Evolutionary conservation across 2,888 invertebrate genomes (phyloP), one percentile per base, ranked within the genome.

Genomic region (Plagodis dolabraria): DNA sequence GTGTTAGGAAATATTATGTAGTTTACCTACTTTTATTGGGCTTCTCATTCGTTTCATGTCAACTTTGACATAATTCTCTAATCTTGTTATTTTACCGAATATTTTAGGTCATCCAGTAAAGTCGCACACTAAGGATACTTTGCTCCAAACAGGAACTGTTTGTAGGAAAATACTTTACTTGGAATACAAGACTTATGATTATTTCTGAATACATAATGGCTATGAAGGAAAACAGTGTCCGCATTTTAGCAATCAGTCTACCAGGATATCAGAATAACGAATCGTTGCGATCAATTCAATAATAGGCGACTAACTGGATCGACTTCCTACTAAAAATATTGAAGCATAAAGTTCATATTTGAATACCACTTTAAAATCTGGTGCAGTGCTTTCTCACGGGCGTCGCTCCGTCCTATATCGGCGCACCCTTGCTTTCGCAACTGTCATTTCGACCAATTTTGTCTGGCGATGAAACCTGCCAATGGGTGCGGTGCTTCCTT

Each of bases 401-500:
- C 62, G 70, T 60, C 68, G 66, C 67, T 62, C 57, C 64, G 69
- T 63, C 62, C 69, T 51, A 69, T 57, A 71, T 69, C 57, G 69
- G 66, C 70, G 68, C 77, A 75, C 79, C 80, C 78, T 66, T 72
- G 61, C 62, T 80, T 76, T 72, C 76, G 70, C 72, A 75, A 80
- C 73, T 72, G 71, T 74, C 77, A 69, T 72, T 65, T 66, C 64
- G 66, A 67, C 61, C 67, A 60, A 68, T 67, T 67, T 63, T 58
- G 65, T 70, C 68, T 60, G 67, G 66, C 57, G 68, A 43, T 49
- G 48, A 51, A 56, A 64, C 51, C 60, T 61, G 64, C 63, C 67
- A 71, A 58, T 71, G 70, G 75, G 75, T 55, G 74, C 63, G 74
- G 70, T 69, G 60, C 66, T 72, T 77, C 75, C 75, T 67, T 64